Evolutionary conservation across 2,113 vertebrate genomes (phyloP).

Genomic region (Pleuronectes platessa): DNA sequence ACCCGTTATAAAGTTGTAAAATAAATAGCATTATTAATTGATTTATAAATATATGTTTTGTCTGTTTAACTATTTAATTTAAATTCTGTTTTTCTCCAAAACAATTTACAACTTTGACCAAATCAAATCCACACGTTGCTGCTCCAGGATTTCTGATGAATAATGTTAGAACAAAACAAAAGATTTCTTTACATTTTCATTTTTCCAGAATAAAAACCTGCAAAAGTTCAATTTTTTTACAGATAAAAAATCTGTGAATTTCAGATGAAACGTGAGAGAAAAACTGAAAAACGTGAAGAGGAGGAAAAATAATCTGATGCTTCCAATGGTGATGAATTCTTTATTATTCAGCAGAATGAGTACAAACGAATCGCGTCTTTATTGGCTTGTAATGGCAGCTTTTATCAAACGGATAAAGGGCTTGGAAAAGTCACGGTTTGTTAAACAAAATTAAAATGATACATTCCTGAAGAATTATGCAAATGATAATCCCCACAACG

Average conservation of each 20-base stretch:
- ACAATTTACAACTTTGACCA: too few relatives aligned
- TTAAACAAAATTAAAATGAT: slow-evolving; percentile 78
- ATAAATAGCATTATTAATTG: too few relatives aligned
- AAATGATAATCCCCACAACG: slow-evolving; percentile 74
- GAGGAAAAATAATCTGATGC: slow-evolving; percentile 21
- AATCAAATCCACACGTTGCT: too few relatives aligned
- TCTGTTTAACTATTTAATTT: too few relatives aligned
- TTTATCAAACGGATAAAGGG: slow-evolving; percentile 59
- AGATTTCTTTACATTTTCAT: too few relatives aligned
- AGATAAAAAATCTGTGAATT: background rate
- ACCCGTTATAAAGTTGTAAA: too few relatives aligned
- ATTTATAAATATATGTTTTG: too few relatives aligned
- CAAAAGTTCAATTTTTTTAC: background rate
- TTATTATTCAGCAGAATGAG: slow-evolving; percentile 64
- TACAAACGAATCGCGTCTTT: slow-evolving; percentile 60
- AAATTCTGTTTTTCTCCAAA: too few relatives aligned
- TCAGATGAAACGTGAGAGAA: background rate
- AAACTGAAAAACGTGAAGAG: background rate
- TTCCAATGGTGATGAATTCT: slow-evolving; percentile 47
- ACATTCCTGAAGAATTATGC: slow-evolving; percentile 79
- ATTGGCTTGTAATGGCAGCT: slow-evolving; percentile 64
- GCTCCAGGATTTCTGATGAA: too few relatives aligned
- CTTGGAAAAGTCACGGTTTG: slow-evolving; percentile 69
- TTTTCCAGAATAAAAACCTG: too few relatives aligned
- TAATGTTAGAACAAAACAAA: too few relatives aligned